Base-by-base conservation (phyloP, 1,140 invertebrate genomes). In the Rhagoletis pomonella region DNA sequence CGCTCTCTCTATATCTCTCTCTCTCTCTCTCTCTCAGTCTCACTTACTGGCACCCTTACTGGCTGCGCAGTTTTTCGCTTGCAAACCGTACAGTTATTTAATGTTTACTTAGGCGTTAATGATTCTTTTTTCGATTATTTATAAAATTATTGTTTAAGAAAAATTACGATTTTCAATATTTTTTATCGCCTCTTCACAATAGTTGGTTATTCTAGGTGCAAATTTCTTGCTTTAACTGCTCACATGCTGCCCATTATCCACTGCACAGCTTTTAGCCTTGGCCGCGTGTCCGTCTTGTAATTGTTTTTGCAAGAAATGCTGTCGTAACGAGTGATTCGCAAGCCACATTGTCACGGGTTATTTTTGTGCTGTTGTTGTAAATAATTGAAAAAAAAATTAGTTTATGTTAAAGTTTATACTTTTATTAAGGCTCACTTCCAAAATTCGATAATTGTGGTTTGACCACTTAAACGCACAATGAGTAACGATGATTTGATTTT, bases 281-380 rank as follows among this genome's bases (percentile, higher is more conserved):
- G 73, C 73, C 47, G 73, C 42, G n/a, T 58, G 73, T 81, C 73
- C 73, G 73, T 81, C 47, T 55, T 81, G 73, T n/a, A n/a, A n/a
- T 81, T 50, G 73, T 29, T 55, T 81, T 10, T 14, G 73, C 44
- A 81, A 19, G 4, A 81, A 81, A 55, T 81, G 73, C 73, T 81
- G 73, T 6, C n/a, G 73, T 29, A 58, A 58, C 9, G 47, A 58
- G 29, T 55, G 5, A 29, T 55, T 50, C 73, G 17, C 73, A 81
- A 81, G 73, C 73, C 73, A 81, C 73, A 81, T 81, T 81, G 44
- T 81, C 73, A 81, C 73, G 42, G n/a, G 9, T 55, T 55, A 55
- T 81, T 81, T 19, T 29, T n/a, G 10, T 19, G 67, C 7, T 47
- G 12, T 47, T n/a, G 39, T 29, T 81, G 73, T 29, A 67, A 67